Base-by-base conservation (phyloP, 2,888 invertebrate genomes). In the Chrysomela aeneicollis region DNA sequence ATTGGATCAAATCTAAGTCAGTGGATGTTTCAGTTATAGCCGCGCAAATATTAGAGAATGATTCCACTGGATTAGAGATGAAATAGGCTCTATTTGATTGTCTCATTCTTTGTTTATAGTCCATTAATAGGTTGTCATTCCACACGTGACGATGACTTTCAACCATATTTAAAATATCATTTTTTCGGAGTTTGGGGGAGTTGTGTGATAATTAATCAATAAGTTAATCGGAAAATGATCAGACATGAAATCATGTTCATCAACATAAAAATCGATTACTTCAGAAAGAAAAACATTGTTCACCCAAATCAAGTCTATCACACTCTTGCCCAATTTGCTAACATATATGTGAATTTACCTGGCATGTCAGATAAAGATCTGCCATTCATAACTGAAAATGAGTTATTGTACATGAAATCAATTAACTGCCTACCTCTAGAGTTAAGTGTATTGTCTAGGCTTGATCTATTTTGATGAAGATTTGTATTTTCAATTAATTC, bases 281-380 rank as follows among this genome's bases (percentile, higher is more conserved):
- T n/a, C n/a, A n/a, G n/a, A n/a, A n/a, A n/a, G n/a, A n/a, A n/a
- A n/a, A n/a, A 54, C 9, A 17, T 32, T 35, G 32, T 54, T 54
- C 5, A 54, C 32, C 54, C n/a, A 54, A 15, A 54, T 32, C 54
- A 54, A 32, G 54, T 54, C 54, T 18, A 54, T 26, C 6, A 54
- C 54, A 54, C n/a, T n/a, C n/a, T n/a, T n/a, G n/a, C n/a, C n/a
- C n/a, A n/a, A n/a, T n/a, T n/a, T n/a, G n/a, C n/a, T n/a, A n/a
- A n/a, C n/a, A n/a, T n/a, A 32, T 54, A 32, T 3, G 35, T 49
- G 2, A 49, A 26, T 22, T 26, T 32, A 18, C 17, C 54, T 26
- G 54, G 49, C 18, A 10, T 49, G 21, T 51, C 51, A 15, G 26
- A 26, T 1, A 22, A 19, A 19, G 42, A 17, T 32, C 37, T 26